Evolutionary conservation across 1,140 invertebrate genomes (phyloP).

Genomic region (Drosophila leontia): DNA sequence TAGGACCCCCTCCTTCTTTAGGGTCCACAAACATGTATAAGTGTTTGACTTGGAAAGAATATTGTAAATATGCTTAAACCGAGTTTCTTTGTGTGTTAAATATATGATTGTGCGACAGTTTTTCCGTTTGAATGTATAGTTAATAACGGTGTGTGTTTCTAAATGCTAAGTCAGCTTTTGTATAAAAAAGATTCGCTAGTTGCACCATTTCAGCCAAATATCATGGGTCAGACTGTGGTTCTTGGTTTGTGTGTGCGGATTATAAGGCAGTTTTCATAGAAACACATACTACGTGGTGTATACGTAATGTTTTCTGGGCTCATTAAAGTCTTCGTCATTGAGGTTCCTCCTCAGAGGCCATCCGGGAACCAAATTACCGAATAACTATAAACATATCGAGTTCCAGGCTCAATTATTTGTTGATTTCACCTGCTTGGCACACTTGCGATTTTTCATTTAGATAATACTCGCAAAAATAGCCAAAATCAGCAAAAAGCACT

Average conservation of each 20-base stretch:
- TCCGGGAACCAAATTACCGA: conserved; percentile 18
- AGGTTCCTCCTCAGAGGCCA: conserved; percentile 48
- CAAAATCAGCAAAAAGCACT: conserved; percentile 21
- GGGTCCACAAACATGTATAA: conserved; percentile 34
- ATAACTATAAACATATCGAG: conserved; percentile 7
- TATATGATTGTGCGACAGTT: conserved; percentile 76
- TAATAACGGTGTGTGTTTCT: conserved; percentile 47
- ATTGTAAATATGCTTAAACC: conserved; percentile 36
- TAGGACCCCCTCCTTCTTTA: conserved; percentile 2
- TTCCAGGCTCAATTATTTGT: conserved; percentile 13
- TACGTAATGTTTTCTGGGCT: not conserved
- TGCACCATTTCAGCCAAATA: conserved; percentile 31
- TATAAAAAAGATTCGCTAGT: conserved; percentile 60
- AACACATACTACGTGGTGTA: not conserved
- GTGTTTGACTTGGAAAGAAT: conserved; percentile 53
- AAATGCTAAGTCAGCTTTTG: conserved; percentile 69
- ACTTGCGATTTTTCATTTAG: conserved; percentile 77
- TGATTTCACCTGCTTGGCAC: conserved; percentile 38
- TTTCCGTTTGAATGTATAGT: conserved; percentile 41
- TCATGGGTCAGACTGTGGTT: conserved; percentile 47
- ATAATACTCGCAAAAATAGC: conserved; percentile 73
- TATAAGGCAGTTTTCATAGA: conserved; percentile 60
- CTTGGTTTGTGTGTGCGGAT: conserved; percentile 26
- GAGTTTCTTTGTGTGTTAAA: conserved; percentile 41
- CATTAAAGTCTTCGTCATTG: conserved; percentile 23